A percentile compares a stretch with the other conserved stretches of the same genome.
Evolutionary conservation across 2,888 invertebrate species (phyloP).

Genomic region (Phengaris alcon): DNA sequence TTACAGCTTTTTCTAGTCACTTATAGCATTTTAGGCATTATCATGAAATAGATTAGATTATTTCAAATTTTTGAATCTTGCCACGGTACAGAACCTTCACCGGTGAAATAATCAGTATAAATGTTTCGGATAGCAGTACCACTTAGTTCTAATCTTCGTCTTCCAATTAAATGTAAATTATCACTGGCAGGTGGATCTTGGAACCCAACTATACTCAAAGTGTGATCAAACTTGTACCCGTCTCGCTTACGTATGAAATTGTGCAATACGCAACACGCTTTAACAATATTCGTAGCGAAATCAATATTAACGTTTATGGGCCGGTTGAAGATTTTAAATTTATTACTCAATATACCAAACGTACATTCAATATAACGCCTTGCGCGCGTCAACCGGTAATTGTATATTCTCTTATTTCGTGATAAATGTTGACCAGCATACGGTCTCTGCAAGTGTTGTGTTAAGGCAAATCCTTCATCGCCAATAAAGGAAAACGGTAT

Average conservation of each 20-base stretch:
- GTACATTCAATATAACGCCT: constrained; percentile 18
- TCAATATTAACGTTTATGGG: constrained; percentile 23
- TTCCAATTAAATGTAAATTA: constrained; percentile 23
- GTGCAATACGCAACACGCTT: constrained; percentile 32
- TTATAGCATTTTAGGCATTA: no score
- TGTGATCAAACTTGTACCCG: constrained; percentile 33
- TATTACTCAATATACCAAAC: constrained; percentile 9
- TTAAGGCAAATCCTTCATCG: no score
- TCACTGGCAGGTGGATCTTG: constrained; percentile 28
- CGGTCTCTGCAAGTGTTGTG: neutral
- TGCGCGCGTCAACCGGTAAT: constrained; percentile 29
- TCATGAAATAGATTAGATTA: constrained; percentile 1
- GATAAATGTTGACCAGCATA: constrained; percentile 22
- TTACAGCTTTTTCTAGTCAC: no score
- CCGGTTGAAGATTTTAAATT: constrained; percentile 25
- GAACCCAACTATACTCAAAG: constrained; percentile 33
- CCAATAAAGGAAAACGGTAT: no score
- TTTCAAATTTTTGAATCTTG: constrained; percentile 29
- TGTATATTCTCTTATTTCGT: constrained; percentile 22
- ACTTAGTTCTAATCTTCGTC: constrained; percentile 11
- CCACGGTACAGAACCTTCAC: constrained; percentile 34
- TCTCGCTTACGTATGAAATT: constrained; percentile 30
- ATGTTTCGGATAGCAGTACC: constrained; percentile 34
- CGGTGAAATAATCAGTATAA: constrained; percentile 33
- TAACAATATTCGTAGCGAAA: constrained; percentile 22